Evolutionary conservation across 2,888 invertebrate species (phyloP).

Genomic region (Eupithecia insigniata): DNA sequence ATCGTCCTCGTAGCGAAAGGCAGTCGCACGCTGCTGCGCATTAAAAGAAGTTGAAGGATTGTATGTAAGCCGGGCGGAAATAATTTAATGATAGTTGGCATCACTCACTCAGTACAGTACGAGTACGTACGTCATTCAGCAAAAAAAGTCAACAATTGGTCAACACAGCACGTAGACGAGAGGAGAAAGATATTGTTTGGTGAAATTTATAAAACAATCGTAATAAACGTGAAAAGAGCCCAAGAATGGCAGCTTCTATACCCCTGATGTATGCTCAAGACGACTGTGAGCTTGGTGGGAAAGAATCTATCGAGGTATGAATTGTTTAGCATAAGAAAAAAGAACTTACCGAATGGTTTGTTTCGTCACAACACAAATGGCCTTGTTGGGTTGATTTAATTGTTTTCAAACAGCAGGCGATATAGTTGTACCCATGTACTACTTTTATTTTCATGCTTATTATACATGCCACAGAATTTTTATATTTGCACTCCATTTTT

Average conservation of each 20-base stretch:
- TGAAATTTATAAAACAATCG: slow-evolving; percentile 13
- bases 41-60: too few species aligned
- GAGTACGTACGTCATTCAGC: too few species aligned
- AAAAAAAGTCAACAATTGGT: not conserved
- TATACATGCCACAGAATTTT: not conserved
- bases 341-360: not conserved
- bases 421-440: not conserved
- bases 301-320: slow-evolving; percentile 81
- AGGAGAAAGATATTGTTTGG: slow-evolving; percentile 12
- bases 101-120: too few species aligned
- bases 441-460: slow-evolving; percentile 12
- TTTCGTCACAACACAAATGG: slow-evolving; percentile 32
- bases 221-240: not conserved
- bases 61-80: too few species aligned
- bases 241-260: slow-evolving; percentile 64
- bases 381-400: slow-evolving; percentile 27
- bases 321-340: not conserved
- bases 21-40: too few species aligned
- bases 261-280: slow-evolving; percentile 86
- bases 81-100: too few species aligned
- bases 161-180: slow-evolving; percentile 39
- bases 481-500: not conserved
- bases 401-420: slow-evolving; percentile 32
- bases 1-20: too few species aligned
- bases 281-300: slow-evolving; percentile 87